A percentile compares a stretch with the other conserved stretches of the same genome.
Evolutionary conservation across 2,888 invertebrate genomes (phyloP).

Genomic region (Tetragnatha montana): DNA sequence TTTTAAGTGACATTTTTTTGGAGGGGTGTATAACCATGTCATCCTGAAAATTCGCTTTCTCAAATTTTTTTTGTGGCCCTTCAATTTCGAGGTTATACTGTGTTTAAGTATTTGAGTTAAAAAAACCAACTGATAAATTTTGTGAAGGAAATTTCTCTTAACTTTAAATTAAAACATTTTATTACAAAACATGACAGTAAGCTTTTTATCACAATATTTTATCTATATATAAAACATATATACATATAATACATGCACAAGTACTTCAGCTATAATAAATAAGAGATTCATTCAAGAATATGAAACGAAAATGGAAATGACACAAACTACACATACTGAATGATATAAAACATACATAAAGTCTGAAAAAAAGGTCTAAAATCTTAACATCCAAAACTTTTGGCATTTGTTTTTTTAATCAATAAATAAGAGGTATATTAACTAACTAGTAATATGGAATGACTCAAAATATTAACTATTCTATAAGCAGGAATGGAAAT

Average conservation of each 20-base stretch:
- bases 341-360: background rate
- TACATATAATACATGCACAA: slow-evolving; percentile 48
- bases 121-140: too few relatives aligned
- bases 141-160: background rate
- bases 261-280: slow-evolving; percentile 45
- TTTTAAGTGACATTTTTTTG: too few relatives aligned
- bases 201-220: slow-evolving; percentile 57
- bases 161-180: slow-evolving; percentile 7
- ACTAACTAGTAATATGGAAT: background rate
- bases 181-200: slow-evolving; percentile 47
- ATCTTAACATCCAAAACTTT: too few relatives aligned
- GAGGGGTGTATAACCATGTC: too few relatives aligned
- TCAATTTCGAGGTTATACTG: too few relatives aligned
- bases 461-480: background rate
- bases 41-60: too few relatives aligned
- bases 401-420: too few relatives aligned
- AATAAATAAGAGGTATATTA: background rate
- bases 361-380: background rate
- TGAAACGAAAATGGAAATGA: slow-evolving; percentile 28
- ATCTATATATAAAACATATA: slow-evolving; percentile 57
- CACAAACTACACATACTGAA: background rate
- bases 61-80: too few relatives aligned
- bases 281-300: slow-evolving; percentile 51
- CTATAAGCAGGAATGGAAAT: background rate
- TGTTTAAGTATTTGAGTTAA: too few relatives aligned